Evolutionary conservation across 2,113 vertebrate species (phyloP), one percentile per base, ranked within the genome.

Genomic region (Nettapus auritus): DNA sequence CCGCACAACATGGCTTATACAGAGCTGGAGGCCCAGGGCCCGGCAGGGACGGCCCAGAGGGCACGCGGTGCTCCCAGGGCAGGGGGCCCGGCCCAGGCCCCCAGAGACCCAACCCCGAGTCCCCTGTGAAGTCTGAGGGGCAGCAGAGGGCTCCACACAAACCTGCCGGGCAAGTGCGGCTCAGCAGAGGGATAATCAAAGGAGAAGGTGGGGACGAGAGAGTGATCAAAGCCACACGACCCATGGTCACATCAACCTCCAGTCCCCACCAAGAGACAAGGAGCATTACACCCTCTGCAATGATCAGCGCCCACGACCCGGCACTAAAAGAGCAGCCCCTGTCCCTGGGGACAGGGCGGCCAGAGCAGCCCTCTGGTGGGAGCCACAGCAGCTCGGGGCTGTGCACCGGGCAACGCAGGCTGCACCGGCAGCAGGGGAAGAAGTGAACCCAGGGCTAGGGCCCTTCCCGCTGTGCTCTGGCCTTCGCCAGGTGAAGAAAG

Each of bases 21-120:
- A 96, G 93, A 97, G 97, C 95, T 46, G 50, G 96, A 98, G 97
- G 96, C 97, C 97, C 97, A 93, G 92, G 0, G 28, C 95, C 80
- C 57, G 82, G 90, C 4, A 68, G 2, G 23, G 91, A 60, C 29
- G 69, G 82, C 63, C 64, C 38, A 4, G 29, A 8, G 46, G 50
- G 64, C 38, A 6, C 14, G 7, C 18, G 1, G 4, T 4, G 44
- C 46, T n/a, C 71, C 69, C 76, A 8, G 14, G 1, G 2, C 26
- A 57, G 42, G 56, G 70, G 33, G 7, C 13, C 26, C 4, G 2
- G 29, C 11, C 1, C 0, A 31, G 62, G 56, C 21, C 57, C 60
- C 59, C 9, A 29, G 6, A 26, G 33, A 38, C 15, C 53, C 9
- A 16, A 8, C 16, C 28, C 53, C 53, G 10, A 26, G 28, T 26